Evolutionary conservation across 2,113 vertebrate species (phyloP), one percentile per base, ranked within the genome.

Genomic region (Barbus barbus): DNA sequence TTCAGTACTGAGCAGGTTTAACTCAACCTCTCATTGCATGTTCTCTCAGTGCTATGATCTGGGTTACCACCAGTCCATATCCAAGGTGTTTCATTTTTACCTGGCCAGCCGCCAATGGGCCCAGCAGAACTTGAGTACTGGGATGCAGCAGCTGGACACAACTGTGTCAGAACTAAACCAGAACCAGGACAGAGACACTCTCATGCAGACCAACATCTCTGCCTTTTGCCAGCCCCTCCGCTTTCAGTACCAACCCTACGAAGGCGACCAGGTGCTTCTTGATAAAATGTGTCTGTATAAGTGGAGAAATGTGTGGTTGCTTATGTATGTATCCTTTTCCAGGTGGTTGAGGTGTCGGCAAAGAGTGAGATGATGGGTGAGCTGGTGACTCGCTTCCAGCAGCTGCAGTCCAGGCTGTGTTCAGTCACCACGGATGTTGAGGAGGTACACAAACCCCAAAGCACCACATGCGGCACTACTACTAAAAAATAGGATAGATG

Each of bases 171-270:
- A 83, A 20, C 90, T 98, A 65, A 94, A 96, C 85, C 94, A 96
- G 67, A 86, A 86, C 26, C 93, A 91, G 6, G 97, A 98, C 88
- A 92, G 95, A 85, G 94, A 95, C 89, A 86, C 89, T 22, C 90
- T 97, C 61, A 91, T 98, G 75, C 92, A 96, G 90, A 93, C 95
- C 56, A 93, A 96, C 14, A 89, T 91, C 6, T 85, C 84, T 0
- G 92, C 94, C 79, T 98, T 97, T 91, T 96, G 95, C 53, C 93
- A 94, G 84, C 95, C 96, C 0, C 86, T 90, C 0, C 93, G 90
- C 74, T 97, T 98, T 81, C 93, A 94, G 81, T 96, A 95, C 88
- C 95, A 96, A 77, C 95, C 96, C 2, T 95, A 97, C 0, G 96
- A 97, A 1, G 96, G 94, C 1, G 96, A 97, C 89, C 93, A 96